Evolutionary conservation across 2,888 invertebrate genomes (phyloP), one percentile per base, ranked within the genome.

Genomic region (Machimus rusticus): DNA sequence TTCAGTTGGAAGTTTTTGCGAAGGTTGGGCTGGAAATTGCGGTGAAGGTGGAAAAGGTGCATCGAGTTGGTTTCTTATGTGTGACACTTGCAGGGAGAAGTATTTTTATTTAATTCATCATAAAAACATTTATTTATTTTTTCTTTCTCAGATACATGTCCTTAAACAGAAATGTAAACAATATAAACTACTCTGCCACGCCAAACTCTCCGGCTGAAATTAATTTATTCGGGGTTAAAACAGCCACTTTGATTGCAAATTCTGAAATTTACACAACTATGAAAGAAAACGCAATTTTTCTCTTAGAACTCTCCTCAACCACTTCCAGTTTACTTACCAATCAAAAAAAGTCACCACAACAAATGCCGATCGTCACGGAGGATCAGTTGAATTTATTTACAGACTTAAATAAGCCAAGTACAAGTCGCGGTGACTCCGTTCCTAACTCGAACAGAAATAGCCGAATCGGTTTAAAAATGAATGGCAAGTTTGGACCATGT

Each of bases 271-370:
- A 93, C 82, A 92, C 92, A 43, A 95, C 96, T 5, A 97, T 99
- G 95, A 96, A 96, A 90, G 98, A 98, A 91, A 99, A 99, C 92
- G 98, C 99, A 0, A 95, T 98, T 92, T 99, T 99, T 91, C 93
- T 99, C 14, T 93, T 99, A 88, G 98, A 99, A 91, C 92, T 99
- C 86, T 97, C 97, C 0, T 97, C 97, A 89, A 95, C 96, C 1
- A 90, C 90, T 23, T 89, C 91, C 0, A 90, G 90, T 88, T 51
- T 89, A 9, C 34, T 89, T 16, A 88, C 88, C 46, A 87, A 88
- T 43, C 89, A 89, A 85, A 92, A 92, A 87, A 90, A 91, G 19
- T 92, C 92, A 14, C 92, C 92, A 0, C 92, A 91, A 87, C 92
- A 92, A 89, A 93, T 92, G 93, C 92, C 92, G 0, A 91, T 92